phyloP scores from a whole-genome alignment of 2,113 vertebrate species.

The Camelus dromedarius region DNA sequence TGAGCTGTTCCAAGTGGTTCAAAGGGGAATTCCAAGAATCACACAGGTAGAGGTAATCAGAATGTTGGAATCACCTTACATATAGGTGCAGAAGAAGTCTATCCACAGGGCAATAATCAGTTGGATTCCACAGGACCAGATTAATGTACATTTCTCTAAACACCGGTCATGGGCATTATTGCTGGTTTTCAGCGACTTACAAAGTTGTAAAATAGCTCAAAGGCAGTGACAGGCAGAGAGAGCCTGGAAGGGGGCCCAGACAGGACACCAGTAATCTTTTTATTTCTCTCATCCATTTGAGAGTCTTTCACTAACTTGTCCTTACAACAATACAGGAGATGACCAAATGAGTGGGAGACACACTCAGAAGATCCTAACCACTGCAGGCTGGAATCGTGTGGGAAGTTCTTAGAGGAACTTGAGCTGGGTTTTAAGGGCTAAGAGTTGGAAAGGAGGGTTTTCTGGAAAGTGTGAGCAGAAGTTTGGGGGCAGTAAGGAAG shows the following conservation, averaged over 20 bases:
- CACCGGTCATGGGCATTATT: not conserved
- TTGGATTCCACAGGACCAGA: not conserved
- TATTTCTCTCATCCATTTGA: not conserved
- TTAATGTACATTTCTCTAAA: not conserved
- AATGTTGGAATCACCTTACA: not conserved
- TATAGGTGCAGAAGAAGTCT: not conserved
- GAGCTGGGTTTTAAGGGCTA: not conserved
- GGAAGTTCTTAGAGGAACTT: not conserved
- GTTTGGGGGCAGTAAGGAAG: not conserved
- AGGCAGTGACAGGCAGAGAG: not conserved
- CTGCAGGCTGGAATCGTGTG: not conserved
- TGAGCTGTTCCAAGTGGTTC: not conserved
- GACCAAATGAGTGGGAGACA: not conserved
- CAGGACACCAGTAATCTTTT: not conserved
- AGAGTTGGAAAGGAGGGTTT: not conserved
- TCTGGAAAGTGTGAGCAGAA: not conserved
- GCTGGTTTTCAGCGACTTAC: not conserved
- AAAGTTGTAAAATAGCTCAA: not conserved
- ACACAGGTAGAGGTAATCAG: not conserved
- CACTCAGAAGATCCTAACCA: not conserved
- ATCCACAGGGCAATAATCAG: not conserved
- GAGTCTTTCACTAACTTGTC: constrained; percentile 3
- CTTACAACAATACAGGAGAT: not conserved
- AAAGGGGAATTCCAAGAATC: constrained; percentile 35
- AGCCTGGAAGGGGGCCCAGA: not conserved